These are phyloP conservation scores for Apis mellifera DNA, from an alignment of 1,140 invertebrate genomes.

Conservation along the genomic window Amel_HAv3.1 CM009940.2:10184501-10185000, in stretches of 20 bases:
- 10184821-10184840: slow-evolving; percentile 39
- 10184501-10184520: neutral
- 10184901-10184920: no score
- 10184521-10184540: neutral
- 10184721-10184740: slow-evolving; percentile 70
- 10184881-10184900: no score
- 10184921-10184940: no score
- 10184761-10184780: slow-evolving; percentile 75
- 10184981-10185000: no score
- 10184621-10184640: neutral
- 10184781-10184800: slow-evolving; percentile 75
- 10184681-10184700: slow-evolving; percentile 66
- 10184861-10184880: neutral
- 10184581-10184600: neutral
- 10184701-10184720: slow-evolving; percentile 55
- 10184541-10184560: no score
- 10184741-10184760: slow-evolving; percentile 73
- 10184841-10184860: neutral
- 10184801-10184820: slow-evolving; percentile 60
- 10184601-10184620: neutral
- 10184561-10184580: no score
- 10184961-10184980: no score
- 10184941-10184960: no score
- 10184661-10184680: slow-evolving; percentile 49
- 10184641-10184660: slow-evolving; percentile 61